Evolutionary conservation across 2,797 vertebrate species (phyloP), one percentile per base, ranked within the genome.

Genomic region (Naso thynnoides): DNA sequence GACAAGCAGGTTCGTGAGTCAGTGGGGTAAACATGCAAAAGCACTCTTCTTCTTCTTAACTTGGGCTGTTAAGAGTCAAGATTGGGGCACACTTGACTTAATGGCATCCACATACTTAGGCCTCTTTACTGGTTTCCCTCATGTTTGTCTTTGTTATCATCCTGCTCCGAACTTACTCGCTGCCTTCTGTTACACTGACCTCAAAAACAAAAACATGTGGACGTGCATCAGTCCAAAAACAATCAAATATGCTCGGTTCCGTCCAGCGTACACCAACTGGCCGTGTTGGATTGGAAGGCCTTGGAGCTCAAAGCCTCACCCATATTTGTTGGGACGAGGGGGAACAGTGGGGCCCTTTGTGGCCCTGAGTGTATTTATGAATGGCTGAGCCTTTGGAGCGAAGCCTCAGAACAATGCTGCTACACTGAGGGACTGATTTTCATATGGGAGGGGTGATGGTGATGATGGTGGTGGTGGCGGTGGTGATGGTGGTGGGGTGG

Each of bases 321-420:
- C 92, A 56, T 89, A 86, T 88, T 82, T 90, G 84, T 81, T 64
- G 69, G 82, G 82, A 64, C n/a, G 63, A 83, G 58, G 57, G 66
- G 80, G 68, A 88, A 95, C 94, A 95, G 91, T 92, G 92, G 88
- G 86, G 79, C 76, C 83, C 79, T 83, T 93, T 92, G 90, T 91
- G 85, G 63, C 79, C 79, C 85, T 31, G 67, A 81, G 86, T 86
- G 82, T 82, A 91, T 95, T 95, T 95, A 92, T 95, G 93, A 95
- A 95, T 95, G 94, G 90, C 81, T 76, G 60, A 57, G 85, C 70
- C 76, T 88, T n/a, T n/a, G 55, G 81, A 72, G 76, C 80, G 78
- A 86, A 90, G 85, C 67, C 59, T 74, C 60, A 67, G 93, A 94
- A 95, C 95, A 95, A 95, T 95, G 89, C 91, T 85, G 86, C 91